A percentile compares a stretch with the other conserved stretches of the same genome.
Evolutionary conservation across 2,797 vertebrate genomes (phyloP).

Genomic region (Craterocephalus amniculus): DNA sequence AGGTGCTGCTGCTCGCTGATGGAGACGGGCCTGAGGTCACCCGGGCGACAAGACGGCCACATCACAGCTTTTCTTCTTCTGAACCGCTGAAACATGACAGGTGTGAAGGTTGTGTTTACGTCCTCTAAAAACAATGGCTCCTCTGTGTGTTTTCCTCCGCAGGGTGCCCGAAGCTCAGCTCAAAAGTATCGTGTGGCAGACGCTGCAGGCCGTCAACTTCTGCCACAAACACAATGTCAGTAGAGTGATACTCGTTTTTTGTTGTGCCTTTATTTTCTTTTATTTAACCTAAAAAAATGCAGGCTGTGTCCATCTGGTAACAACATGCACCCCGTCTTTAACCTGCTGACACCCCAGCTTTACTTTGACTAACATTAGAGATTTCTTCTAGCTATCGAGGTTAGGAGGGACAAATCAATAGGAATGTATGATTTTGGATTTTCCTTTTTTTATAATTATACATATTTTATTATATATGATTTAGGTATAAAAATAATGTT

Average conservation of each 20-base stretch:
- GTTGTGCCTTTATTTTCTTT: not conserved
- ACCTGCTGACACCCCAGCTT: too few species aligned
- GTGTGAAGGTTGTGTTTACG: constrained; percentile 32
- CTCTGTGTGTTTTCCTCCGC: constrained; percentile 46
- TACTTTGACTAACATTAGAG: too few species aligned
- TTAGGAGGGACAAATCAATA: too few species aligned
- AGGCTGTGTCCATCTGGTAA: too few species aligned
- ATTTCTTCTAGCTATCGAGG: too few species aligned
- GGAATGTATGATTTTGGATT: too few species aligned
- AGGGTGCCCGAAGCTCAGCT: constrained; percentile 92
- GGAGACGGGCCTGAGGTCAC: constrained; percentile 70
- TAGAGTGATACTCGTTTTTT: too few species aligned
- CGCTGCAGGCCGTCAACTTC: constrained; percentile 96
- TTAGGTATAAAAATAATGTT: too few species aligned
- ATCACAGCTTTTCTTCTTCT: constrained; percentile 38
- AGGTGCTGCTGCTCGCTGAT: constrained; percentile 71
- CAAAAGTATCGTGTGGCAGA: constrained; percentile 96
- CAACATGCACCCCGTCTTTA: too few species aligned
- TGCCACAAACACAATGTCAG: constrained; percentile 93
- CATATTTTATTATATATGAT: too few species aligned
- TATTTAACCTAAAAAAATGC: too few species aligned
- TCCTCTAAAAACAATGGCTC: constrained; percentile 2
- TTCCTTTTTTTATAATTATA: too few species aligned
- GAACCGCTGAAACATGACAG: constrained; percentile 17
- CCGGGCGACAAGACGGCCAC: constrained; percentile 45